Percentiles rank a stretch among this genome's conserved stretches.
These are phyloP conservation scores for Ophiothrix spiculata DNA, from an alignment of 35 echinoderm and acorn worm genomes.

Conservation along the genomic window DNA sequence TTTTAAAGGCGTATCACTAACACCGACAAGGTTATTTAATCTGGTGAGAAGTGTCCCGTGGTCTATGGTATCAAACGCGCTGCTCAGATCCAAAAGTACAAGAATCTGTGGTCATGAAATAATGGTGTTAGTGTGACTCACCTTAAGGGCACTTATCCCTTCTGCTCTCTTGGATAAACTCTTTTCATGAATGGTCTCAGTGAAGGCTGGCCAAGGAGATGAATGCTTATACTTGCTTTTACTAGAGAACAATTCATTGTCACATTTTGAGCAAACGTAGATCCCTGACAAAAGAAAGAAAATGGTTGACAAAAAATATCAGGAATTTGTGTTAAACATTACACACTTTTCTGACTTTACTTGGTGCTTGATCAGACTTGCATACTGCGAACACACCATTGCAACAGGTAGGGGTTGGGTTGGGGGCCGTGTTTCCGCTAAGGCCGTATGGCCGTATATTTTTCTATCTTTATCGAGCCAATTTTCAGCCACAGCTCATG, in stretches of 20 bases:
- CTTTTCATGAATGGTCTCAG: slow-evolving; percentile 75
- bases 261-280: slow-evolving; percentile 82
- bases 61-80: too few relatives aligned
- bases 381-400: background rate
- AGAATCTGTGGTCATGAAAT: too few relatives aligned
- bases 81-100: too few relatives aligned
- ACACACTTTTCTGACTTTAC: too few relatives aligned
- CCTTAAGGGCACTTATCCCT: slow-evolving; percentile 76
- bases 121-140: too few relatives aligned
- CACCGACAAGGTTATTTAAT: too few relatives aligned
- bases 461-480: background rate
- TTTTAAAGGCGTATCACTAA: too few relatives aligned
- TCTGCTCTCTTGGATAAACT: slow-evolving; percentile 85
- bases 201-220: slow-evolving; percentile 97
- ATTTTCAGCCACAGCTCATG: background rate
- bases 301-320: background rate
- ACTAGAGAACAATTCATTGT: slow-evolving; percentile 93
- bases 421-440: too few relatives aligned
- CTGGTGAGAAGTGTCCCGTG: too few relatives aligned
- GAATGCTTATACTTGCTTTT: slow-evolving; percentile 78
- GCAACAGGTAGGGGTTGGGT: background rate
- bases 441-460: background rate
- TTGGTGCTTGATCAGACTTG: too few relatives aligned
- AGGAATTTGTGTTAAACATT: background rate
- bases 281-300: slow-evolving; percentile 53